phyloP scores from a whole-genome alignment of 1,140 invertebrate species.

The Ostrea edulis region DNA sequence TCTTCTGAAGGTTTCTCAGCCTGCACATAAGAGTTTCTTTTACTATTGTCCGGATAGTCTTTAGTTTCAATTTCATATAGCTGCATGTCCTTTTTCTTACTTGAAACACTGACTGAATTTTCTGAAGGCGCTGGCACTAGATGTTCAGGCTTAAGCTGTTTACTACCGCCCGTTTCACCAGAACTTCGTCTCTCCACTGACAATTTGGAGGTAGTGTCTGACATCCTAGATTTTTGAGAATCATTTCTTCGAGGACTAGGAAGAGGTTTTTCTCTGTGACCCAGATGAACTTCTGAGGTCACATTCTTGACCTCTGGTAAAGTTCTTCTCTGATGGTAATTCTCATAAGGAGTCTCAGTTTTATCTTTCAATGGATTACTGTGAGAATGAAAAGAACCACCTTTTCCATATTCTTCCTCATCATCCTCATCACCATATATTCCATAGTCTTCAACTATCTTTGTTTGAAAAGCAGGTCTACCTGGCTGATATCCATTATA shows the following conservation, averaged over 20 bases:
- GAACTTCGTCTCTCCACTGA: constrained; percentile 33
- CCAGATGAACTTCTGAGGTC: neutral
- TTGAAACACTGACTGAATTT: neutral
- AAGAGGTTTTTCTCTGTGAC: constrained; percentile 1
- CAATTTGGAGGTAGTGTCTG: constrained; percentile 7
- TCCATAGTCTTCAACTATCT: constrained; percentile 52
- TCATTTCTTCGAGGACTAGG: constrained; percentile 34
- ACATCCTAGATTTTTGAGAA: neutral
- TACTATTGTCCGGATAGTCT: neutral
- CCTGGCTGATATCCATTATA: neutral
- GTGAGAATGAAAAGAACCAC: constrained; percentile 26
- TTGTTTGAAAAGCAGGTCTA: constrained; percentile 29
- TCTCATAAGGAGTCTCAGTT: constrained; percentile 32
- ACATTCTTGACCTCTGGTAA: constrained; percentile 37
- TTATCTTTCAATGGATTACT: constrained; percentile 6
- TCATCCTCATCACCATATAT: constrained; percentile 59
- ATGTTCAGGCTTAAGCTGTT: constrained; percentile 48
- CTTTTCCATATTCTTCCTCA: constrained; percentile 46
- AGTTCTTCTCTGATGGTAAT: constrained; percentile 31
- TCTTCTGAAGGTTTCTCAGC: constrained; percentile 53
- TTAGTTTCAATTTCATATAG: neutral
- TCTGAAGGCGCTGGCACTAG: constrained; percentile 41
- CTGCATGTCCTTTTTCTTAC: constrained; percentile 16
- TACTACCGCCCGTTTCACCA: neutral
- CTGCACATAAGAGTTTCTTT: constrained; percentile 52